phyloP scores from a whole-genome alignment of 2,888 invertebrate genomes.

The Thyatira batis region DNA sequence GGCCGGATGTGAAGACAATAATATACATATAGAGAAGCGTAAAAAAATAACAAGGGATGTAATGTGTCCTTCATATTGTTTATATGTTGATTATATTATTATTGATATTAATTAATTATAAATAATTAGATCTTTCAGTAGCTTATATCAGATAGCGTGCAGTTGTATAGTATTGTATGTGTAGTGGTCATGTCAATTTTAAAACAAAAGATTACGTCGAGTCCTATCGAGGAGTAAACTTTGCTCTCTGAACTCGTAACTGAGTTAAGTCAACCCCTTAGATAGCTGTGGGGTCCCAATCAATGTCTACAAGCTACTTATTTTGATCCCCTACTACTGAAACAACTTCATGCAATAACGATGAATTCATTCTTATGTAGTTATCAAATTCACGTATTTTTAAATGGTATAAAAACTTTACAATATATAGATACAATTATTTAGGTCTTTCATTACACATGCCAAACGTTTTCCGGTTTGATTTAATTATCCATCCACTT shows the following conservation, averaged over 20 bases:
- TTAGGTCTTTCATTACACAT: neutral
- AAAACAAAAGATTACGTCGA: conserved; percentile 48
- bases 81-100: conserved; percentile 1
- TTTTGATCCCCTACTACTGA: conserved; percentile 25
- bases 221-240: conserved; percentile 57
- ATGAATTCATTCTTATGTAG: neutral
- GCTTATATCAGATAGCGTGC: no score
- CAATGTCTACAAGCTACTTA: conserved; percentile 49
- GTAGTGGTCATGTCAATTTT: neutral
- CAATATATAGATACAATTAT: no score
- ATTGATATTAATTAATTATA: neutral
- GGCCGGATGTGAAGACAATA: conserved; percentile 16
- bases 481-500: neutral
- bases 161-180: neutral
- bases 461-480: neutral
- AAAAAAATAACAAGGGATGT: conserved; percentile 8
- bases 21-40: conserved; percentile 17
- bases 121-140: no score
- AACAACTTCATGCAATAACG: conserved; percentile 27
- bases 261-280: conserved; percentile 66
- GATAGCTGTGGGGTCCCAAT: conserved; percentile 52
- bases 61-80: neutral
- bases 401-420: neutral
- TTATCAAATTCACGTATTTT: neutral
- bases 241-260: conserved; percentile 76